Conservation (phyloP, 2,113 vertebrate species). For the Chloebia gouldiae region DNA sequence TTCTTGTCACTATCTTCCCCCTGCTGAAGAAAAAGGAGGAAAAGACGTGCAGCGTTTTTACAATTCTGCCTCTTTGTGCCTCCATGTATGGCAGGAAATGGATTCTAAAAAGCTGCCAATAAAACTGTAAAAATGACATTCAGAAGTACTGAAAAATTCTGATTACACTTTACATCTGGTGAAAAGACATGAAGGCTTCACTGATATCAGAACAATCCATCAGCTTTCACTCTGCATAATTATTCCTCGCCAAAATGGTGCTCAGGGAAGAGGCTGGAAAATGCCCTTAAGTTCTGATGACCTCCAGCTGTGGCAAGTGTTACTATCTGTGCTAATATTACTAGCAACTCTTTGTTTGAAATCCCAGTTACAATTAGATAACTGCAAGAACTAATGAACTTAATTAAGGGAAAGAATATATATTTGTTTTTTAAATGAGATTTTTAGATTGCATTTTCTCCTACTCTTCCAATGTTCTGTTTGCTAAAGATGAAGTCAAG, state of each 20-base stretch:
- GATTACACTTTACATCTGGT: slow-evolving; percentile 59
- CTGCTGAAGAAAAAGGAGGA: neutral
- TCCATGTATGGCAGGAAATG: slow-evolving; percentile 40
- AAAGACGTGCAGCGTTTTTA: slow-evolving; percentile 14
- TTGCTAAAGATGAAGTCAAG: neutral
- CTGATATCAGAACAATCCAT: slow-evolving; percentile 45
- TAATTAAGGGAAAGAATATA: neutral
- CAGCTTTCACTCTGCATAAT: slow-evolving; percentile 39
- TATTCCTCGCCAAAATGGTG: neutral
- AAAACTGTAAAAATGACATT: slow-evolving; percentile 56
- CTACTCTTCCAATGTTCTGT: neutral
- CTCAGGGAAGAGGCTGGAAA: slow-evolving; percentile 21
- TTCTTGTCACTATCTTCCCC: neutral
- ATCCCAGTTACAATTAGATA: neutral
- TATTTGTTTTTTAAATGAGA: neutral
- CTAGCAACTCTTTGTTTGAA: neutral
- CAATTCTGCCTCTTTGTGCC: slow-evolving; percentile 39
- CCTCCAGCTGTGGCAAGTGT: neutral
- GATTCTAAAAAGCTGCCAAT: slow-evolving; percentile 61
- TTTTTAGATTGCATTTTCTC: neutral
- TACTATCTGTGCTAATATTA: neutral
- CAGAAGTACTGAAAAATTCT: slow-evolving; percentile 57
- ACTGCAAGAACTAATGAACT: neutral
- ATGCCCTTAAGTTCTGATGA: neutral
- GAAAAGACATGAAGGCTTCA: slow-evolving; percentile 45